Evolutionary conservation across 2,113 vertebrate genomes (phyloP).

Genomic region (Alaudala cheleensis): DNA sequence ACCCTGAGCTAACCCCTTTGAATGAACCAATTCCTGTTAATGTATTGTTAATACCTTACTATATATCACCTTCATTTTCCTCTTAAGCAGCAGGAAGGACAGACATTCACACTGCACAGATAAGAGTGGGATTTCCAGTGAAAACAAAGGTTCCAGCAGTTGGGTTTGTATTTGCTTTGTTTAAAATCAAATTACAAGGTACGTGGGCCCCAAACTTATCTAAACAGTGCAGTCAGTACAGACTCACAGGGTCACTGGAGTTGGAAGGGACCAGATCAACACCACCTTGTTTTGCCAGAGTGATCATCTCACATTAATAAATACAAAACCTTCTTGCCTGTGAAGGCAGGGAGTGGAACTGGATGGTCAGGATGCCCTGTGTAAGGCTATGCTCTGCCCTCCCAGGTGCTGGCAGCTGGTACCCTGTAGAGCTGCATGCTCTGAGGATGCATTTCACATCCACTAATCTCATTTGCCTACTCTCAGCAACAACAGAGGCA

Average conservation of each 20-base stretch:
- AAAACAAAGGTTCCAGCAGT: constrained; percentile 29
- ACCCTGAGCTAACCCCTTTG: background rate
- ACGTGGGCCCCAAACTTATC: background rate
- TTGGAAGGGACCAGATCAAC: background rate
- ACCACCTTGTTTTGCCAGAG: background rate
- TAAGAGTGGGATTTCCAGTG: constrained; percentile 5
- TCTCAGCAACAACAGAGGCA: background rate
- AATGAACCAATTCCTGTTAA: background rate
- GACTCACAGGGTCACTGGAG: background rate
- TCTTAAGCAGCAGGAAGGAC: constrained; percentile 32
- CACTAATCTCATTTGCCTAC: background rate
- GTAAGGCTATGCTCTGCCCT: background rate
- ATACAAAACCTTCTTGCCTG: background rate
- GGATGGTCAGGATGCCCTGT: background rate
- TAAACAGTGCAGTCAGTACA: background rate
- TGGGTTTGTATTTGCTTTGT: constrained; percentile 9
- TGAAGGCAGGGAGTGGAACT: background rate
- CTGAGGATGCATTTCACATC: background rate
- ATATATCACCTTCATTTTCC: constrained; percentile 42
- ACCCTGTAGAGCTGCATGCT: background rate
- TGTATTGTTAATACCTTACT: constrained; percentile 17
- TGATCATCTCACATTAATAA: background rate
- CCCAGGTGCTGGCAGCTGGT: background rate
- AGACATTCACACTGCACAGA: constrained; percentile 5
- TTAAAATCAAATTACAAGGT: constrained; percentile 29